Evolutionary conservation across 2,113 vertebrate genomes (phyloP), one percentile per base, ranked within the genome.

Genomic region (Callipepla californica): DNA sequence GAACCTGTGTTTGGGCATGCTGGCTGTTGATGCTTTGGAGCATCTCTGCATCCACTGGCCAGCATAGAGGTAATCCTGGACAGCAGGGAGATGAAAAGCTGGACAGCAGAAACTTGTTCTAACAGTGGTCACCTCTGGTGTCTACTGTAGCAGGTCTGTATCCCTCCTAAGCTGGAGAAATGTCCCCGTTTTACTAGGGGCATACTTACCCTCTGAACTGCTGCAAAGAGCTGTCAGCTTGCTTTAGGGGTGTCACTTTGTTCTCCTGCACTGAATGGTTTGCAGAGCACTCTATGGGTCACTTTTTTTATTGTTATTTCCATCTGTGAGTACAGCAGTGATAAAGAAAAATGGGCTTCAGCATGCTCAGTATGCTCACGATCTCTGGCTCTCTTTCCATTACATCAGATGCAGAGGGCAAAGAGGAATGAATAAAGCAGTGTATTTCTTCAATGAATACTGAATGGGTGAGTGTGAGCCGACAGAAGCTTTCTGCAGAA

Each of bases 401-500:
- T 90, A 51, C 77, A 69, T 90, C 62, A 66, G 77, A 8, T 2
- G 45, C 42, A 6, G 40, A 63, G 83, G 34, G 40, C 36, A 53
- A 0, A 58, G 62, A 38, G 63, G 81, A 70, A 94, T 92, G 87
- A 95, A 93, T 95, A 85, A 91, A 38, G 3, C 73, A 69, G 77
- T 91, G 83, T 93, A 11, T 91, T 79, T 45, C 65, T 77, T 42
- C 13, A 58, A 15, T 95, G 72, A 87, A 88, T 93, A 50, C 92
- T 96, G 68, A 95, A 92, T 82, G 85, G 57, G 17, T 19, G 65
- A 85, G 67, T 40, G 69, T 74, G 81, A 80, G 63, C 72, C 80
- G 89, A 76, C 89, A 92, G 79, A 72, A 67, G 57, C 88, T 83
- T 84, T 59, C 28, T 72, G 51, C 65, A 90, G 59, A 77, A 82